Conservation (phyloP, 2,797 vertebrate genomes). For the Eulemur albifrons region DNA sequence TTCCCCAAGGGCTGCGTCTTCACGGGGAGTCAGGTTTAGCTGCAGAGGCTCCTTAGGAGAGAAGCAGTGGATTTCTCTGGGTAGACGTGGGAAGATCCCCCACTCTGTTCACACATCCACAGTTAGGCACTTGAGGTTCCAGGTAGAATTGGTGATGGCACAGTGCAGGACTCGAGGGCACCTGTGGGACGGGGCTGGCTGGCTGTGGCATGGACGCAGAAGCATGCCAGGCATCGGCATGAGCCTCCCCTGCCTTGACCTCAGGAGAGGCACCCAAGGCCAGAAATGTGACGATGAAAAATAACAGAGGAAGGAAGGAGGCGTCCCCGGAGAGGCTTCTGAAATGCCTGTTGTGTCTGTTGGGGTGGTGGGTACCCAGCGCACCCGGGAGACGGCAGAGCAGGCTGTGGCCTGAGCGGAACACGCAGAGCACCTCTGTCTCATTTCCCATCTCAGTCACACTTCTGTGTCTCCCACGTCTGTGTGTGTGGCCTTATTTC, state of each 20-base stretch:
- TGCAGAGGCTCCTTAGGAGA: not conserved
- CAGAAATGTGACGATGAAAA: not conserved
- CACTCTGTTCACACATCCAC: not conserved
- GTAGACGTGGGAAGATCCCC: not conserved
- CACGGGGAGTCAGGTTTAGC: not conserved
- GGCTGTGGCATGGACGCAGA: not conserved
- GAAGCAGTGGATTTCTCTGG: not conserved
- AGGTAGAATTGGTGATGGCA: not conserved
- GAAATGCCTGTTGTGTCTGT: not conserved
- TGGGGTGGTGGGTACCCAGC: rapidly evolving
- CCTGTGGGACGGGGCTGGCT: not conserved
- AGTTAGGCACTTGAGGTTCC: not conserved
- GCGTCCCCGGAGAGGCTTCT: not conserved
- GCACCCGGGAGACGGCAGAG: not conserved
- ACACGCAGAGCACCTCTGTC: rapidly evolving
- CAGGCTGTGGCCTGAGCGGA: not conserved
- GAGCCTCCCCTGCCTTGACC: not conserved
- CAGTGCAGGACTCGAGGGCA: rapidly evolving
- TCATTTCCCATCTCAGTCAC: not conserved
- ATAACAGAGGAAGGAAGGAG: not conserved
- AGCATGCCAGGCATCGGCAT: not conserved
- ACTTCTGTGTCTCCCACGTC: rapidly evolving
- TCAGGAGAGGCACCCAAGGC: not conserved
- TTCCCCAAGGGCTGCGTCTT: not conserved
- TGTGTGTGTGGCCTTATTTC: not conserved